Conservation (phyloP, 1,140 invertebrate genomes). For the Arion vulgaris region DNA sequence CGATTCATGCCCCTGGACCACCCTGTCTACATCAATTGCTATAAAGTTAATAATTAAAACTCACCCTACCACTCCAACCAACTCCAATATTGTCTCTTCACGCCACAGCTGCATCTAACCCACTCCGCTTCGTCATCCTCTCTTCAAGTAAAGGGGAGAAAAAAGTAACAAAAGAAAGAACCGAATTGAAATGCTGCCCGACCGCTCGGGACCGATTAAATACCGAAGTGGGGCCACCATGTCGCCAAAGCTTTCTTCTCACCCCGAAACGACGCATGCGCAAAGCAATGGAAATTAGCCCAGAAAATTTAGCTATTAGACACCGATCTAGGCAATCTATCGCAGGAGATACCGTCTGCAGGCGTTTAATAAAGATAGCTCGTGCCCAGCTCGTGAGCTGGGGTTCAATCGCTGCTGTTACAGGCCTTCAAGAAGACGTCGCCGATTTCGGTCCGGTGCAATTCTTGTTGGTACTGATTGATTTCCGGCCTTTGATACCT, state of each 20-base stretch:
- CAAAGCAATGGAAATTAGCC: constrained; percentile 37
- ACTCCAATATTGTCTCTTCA: neutral
- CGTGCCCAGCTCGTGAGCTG: neutral
- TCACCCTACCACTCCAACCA: neutral
- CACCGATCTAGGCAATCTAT: constrained; percentile 39
- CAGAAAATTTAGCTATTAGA: constrained; percentile 39
- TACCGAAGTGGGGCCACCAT: constrained; percentile 16
- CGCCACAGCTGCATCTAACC: neutral
- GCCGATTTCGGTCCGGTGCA: neutral
- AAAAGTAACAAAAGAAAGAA: neutral
- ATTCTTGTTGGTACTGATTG: constrained; percentile 30
- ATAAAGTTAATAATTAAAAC: constrained; percentile 19
- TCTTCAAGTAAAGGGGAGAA: neutral
- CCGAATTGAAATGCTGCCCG: constrained; percentile 10
- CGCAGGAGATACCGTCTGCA: neutral
- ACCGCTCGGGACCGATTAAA: constrained; percentile 33
- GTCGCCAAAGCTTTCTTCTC: constrained; percentile 32
- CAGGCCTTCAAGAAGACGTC: neutral
- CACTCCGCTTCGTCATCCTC: neutral
- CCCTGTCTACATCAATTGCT: neutral
- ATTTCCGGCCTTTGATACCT: constrained; percentile 25
- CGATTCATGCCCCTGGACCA: neutral
- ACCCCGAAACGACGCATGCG: neutral
- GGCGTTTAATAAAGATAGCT: constrained; percentile 37
- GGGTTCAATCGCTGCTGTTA: neutral